Evolutionary conservation across 2,888 invertebrate species (phyloP).

Genomic region (Papilio elwesi): DNA sequence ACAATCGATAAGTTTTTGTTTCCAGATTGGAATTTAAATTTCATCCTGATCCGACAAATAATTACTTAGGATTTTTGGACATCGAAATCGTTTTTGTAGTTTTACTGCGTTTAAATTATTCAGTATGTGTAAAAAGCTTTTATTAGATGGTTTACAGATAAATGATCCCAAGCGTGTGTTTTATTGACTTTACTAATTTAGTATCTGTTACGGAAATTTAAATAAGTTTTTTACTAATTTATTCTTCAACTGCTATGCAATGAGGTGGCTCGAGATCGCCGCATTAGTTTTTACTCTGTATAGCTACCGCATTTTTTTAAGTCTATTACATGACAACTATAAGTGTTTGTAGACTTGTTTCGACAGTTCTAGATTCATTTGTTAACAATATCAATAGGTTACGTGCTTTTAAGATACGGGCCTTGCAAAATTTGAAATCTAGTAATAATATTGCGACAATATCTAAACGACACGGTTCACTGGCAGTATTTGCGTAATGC

Average conservation of each 20-base stretch:
- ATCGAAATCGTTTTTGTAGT: no score
- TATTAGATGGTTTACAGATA: not conserved
- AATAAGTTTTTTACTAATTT: not conserved
- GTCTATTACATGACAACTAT: conserved; percentile 14
- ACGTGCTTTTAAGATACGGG: conserved; percentile 56
- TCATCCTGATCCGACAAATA: no score
- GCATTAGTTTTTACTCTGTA: not conserved
- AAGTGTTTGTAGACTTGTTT: conserved; percentile 5
- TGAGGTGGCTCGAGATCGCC: not conserved
- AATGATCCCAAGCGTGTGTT: not conserved
- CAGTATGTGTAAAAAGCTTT: no score
- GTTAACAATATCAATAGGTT: conserved; percentile 30
- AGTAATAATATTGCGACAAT: conserved; percentile 59
- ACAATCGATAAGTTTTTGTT: no score
- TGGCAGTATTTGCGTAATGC: conserved; percentile 40
- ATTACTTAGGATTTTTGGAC: no score
- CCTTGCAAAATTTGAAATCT: conserved; percentile 64
- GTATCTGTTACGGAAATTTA: not conserved
- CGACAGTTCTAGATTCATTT: conserved; percentile 30
- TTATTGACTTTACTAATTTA: no score
- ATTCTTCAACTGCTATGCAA: not conserved
- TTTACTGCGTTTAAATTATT: no score
- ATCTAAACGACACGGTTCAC: conserved; percentile 36
- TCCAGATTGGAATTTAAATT: no score
- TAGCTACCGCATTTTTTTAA: not conserved